Base-by-base conservation (phyloP, 2,888 invertebrate species). In the Eudasyphora cyanicolor region DNA sequence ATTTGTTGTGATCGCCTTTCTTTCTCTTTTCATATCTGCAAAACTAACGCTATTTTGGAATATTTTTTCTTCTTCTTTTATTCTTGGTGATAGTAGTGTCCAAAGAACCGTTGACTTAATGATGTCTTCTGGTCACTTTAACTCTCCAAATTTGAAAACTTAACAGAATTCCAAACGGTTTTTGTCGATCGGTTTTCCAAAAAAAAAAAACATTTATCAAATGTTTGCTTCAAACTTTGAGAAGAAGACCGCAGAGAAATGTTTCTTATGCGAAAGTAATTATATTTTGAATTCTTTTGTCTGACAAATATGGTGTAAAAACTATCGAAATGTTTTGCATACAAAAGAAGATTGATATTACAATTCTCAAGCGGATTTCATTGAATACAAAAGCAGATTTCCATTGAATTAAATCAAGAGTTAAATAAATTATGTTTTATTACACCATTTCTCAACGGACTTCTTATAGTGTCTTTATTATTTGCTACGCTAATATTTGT, bases 21-120 rank as follows among this genome's bases (percentile, higher is more conserved):
- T 51, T 49, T 21, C 21, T 71, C 14, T 35, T 21, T 71, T 57
- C 14, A 49, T 71, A 14, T 71, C 38, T 17, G 45, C 17, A 27
- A 71, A 69, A 71, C 49, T 77, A 77, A 73, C 77, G 79, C 54
- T 77, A 80, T 49, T 76, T 75, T 71, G n/a, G 14, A 38, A 24
- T 14, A 10, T 51, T 54, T 54, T 69, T 12, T 10, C 54, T 3
- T 57, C 32, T 3, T 57, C 32, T 4, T 32, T 32, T 32, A 6
- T 32, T 32, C 45, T 14, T n/a, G n/a, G 51, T 21, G 17, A n/a
- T 21, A 21, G 51, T 21, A 8, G 45, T 21, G 5, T 32, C 14
- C 7, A 2, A 62, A 62, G 29, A 79, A 79, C 51, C 76, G 62
- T 76, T 79, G 60, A 79, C 51, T 82, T 79, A 79, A 79, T 83